These are phyloP conservation scores for Crocuta crocuta DNA, from an alignment of 2,113 vertebrate genomes.

Conservation along the genomic window DNA sequence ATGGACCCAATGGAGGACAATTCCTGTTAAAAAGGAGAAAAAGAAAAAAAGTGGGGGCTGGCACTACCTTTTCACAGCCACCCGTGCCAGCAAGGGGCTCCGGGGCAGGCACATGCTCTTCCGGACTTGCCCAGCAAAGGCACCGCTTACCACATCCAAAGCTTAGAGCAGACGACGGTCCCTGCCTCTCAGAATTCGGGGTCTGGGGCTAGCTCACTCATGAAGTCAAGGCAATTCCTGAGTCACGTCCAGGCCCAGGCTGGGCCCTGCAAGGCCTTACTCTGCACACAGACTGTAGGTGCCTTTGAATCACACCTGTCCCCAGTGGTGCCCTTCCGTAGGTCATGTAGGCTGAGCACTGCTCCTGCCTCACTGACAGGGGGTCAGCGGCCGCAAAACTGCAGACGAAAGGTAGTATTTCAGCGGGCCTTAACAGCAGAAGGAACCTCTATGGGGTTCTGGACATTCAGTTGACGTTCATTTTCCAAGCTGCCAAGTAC, in stretches of 20 bases:
- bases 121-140: neutral
- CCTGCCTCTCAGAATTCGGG: neutral
- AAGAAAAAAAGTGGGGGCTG: neutral
- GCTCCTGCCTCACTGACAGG: neutral
- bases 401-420: neutral
- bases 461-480: neutral
- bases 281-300: neutral
- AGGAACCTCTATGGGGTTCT: neutral
- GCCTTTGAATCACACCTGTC: neutral
- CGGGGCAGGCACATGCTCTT: neutral
- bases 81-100: neutral
- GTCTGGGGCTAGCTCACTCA: neutral
- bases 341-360: neutral
- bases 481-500: neutral
- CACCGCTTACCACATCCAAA: accelerated
- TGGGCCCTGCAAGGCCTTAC: too few relatives aligned
- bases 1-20: neutral
- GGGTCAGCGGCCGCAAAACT: neutral
- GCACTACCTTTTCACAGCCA: neutral
- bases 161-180: neutral
- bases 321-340: neutral
- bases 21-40: neutral
- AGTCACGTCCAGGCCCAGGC: neutral
- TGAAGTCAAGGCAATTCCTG: neutral
- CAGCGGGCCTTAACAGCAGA: accelerated